Percentiles rank a stretch among this genome's conserved stretches.
These are phyloP conservation scores for Muschampia plurimacula DNA, from an alignment of 2,888 invertebrate species.

Conservation along the genomic window DNA sequence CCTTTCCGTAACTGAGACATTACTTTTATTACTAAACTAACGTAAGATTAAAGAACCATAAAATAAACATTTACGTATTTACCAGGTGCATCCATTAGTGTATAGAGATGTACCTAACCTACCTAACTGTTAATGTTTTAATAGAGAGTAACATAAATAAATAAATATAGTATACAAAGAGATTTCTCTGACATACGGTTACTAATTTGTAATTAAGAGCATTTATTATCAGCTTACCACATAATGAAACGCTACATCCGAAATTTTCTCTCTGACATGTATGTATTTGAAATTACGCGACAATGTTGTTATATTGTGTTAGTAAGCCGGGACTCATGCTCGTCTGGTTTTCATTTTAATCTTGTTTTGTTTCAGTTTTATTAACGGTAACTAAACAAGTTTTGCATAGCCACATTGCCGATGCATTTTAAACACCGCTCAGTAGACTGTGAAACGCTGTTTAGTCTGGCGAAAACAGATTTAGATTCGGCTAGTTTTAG, in stretches of 20 bases:
- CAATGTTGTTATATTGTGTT: slow-evolving; percentile 21
- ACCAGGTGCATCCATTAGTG: no score
- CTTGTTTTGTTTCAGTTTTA: slow-evolving; percentile 24
- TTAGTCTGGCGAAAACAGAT: not conserved
- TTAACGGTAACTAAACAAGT: slow-evolving; percentile 22
- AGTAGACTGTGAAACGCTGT: not conserved
- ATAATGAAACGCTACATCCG: slow-evolving; percentile 25
- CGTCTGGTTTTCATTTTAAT: slow-evolving; percentile 16
- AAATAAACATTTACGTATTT: no score
- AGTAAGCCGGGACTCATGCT: slow-evolving; percentile 26
- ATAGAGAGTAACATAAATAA: no score
- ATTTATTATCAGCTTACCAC: not conserved
- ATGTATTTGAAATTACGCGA: slow-evolving; percentile 25
- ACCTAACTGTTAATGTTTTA: no score
- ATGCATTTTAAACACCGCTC: not conserved
- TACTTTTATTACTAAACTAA: no score
- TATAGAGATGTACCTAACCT: no score
- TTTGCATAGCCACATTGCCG: slow-evolving; percentile 8
- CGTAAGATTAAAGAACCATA: no score
- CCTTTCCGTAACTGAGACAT: no score
- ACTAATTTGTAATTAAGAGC: slow-evolving; percentile 24
- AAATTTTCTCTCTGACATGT: slow-evolving; percentile 15
- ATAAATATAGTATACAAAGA: no score
- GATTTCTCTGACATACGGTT: slow-evolving; percentile 8
- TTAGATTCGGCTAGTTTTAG: not conserved